Base-by-base conservation (phyloP, 2,113 vertebrate species). In the Pygoscelis antarcticus region DNA sequence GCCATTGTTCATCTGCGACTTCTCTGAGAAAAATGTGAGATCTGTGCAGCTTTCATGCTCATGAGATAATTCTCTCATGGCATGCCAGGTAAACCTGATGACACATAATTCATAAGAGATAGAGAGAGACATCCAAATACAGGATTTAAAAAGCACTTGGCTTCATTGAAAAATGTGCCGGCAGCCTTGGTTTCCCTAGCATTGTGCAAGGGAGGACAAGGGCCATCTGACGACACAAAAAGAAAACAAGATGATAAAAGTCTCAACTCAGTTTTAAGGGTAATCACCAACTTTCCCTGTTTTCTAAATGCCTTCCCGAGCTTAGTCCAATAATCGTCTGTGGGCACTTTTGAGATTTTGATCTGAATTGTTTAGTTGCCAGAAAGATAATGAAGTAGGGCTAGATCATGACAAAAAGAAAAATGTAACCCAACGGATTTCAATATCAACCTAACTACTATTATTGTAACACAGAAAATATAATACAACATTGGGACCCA, bases 1-100 rank as follows among this genome's bases (percentile, higher is more conserved):
- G 7, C 18, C 8, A 0, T 44, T 69, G 19, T 9, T 86, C 32
- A 46, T 10, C 34, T 74, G 19, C 0, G 5, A 1, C 5, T 65
- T 74, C 58, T 46, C 30, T 77, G 70, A 88, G 46, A 74, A n/a
- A 11, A 80, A 29, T 20, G 34, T 1, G 16, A 85, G 40, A 23
- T 26, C 34, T 72, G 4, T 26, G 19, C 8, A 82, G 21, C 4
- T 42, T 36, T 87, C n/a, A 13, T 51, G 57, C 13, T 83, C 40
- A 10, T 76, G 61, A 65, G 46, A 40, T 34, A 52, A 36, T 40
- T 10, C 16, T 69, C 49, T 79, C 46, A 25, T 42, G 40, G 10
- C 25, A 32, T 26, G 54, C 11, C 10, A 51, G 3, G 7, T 26
- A 89, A 75, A 58, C 16, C 10, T 25, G 8, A 55, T 49, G 21